Conservation (phyloP, 2,113 vertebrate species). For the Climacteris rufus region DNA sequence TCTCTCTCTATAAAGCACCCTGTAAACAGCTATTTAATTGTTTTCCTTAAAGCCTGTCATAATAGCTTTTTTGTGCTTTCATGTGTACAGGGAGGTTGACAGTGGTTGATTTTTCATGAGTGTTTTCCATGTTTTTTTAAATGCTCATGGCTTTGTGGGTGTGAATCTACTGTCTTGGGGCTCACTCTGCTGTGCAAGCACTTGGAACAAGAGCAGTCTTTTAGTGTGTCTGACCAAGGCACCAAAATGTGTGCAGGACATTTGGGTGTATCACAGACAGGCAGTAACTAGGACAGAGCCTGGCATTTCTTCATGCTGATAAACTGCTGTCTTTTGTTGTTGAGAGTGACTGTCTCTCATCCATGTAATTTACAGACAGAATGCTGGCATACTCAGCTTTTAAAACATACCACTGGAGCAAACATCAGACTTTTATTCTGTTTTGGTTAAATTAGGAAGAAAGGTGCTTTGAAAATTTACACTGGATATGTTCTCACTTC, state of each 20-base stretch:
- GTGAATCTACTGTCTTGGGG: not conserved
- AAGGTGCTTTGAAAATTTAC: not conserved
- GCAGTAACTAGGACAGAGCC: not conserved
- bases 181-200: not conserved
- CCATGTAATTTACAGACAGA: not conserved
- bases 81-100: not conserved
- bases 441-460: not conserved
- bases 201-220: not conserved
- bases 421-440: not conserved
- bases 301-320: not conserved
- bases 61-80: not conserved
- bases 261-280: not conserved
- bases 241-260: not conserved
- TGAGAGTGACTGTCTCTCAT: not conserved
- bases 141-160: not conserved
- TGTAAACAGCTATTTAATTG: not conserved
- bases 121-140: not conserved
- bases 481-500: not conserved
- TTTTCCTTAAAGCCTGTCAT: not conserved
- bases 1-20: not conserved
- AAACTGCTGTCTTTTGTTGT: not conserved
- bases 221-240: not conserved
- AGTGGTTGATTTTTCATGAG: not conserved
- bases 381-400: not conserved
- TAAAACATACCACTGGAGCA: not conserved